Evolutionary conservation across 2,888 invertebrate genomes (phyloP), one percentile per base, ranked within the genome.

Genomic region (Parnassius orleans): DNA sequence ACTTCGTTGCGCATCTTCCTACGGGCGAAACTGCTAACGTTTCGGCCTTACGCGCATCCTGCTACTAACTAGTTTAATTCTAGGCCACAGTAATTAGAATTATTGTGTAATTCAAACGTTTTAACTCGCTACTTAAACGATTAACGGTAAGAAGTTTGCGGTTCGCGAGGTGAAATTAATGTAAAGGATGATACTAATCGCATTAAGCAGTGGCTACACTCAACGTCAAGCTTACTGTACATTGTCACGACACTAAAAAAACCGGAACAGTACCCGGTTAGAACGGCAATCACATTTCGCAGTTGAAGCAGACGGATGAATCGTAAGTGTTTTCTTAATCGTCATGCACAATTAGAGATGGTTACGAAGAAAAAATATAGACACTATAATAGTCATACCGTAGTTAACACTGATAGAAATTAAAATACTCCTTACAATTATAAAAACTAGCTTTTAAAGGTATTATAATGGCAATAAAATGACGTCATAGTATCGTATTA

Each of bases 1-100:
- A 70, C 65, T 55, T 14, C 48, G 66, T 74, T 74, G 71, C 74
- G 65, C 70, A 67, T 71, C 74, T 72, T 74, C 73, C 73, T 74
- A 72, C 69, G 65, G 72, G 64, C 63, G 60, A 64, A 69, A 63
- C 66, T 65, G 65, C 67, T 70, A 66, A 71, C 59, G 66, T 66
- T 64, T 53, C 68, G 70, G 69, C 74, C 73, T 74, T 70, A 71
- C 65, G 66, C 64, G 69, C 66, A 72, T 74, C 74, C 74, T 73
- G 67, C 65, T 64, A 46, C 42, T 60, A 72, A 71, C 72, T 67
- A 65, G 70, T 71, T 66, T 61, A 65, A 64, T 73, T 74, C 71
- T 75, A 75, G 74, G 74, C 72, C 73, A 70, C 68, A 72, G 72
- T 65, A 62, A 69, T 72, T 68, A 69, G 65, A 65, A 67, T 66